Evolutionary conservation across 2,888 invertebrate genomes (phyloP).

Genomic region (Prosopocoilus inquinatus): DNA sequence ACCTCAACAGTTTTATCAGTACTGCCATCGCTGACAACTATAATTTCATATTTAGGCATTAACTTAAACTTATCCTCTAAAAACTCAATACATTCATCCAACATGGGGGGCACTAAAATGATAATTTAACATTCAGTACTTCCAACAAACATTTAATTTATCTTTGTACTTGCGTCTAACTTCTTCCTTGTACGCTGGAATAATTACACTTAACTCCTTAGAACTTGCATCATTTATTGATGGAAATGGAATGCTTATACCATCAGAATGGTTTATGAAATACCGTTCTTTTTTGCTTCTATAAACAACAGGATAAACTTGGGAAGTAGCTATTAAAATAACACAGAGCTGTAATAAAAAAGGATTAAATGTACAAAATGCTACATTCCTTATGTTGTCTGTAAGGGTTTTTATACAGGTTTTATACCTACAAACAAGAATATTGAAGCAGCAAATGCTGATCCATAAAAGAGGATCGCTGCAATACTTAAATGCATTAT

Average conservation of each 20-base stretch:
- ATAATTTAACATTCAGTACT: conserved; percentile 4
- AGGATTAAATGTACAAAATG: conserved; percentile 8
- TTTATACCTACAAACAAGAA: conserved; percentile 35
- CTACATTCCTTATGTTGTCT: background rate
- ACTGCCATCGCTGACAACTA: conserved; percentile 97
- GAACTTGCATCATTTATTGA: conserved; percentile 67
- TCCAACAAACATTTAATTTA: conserved; percentile 1
- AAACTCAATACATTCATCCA: conserved; percentile 84
- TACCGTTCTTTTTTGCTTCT: conserved; percentile 74
- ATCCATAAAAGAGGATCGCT: conserved; percentile 34
- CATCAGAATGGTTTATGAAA: conserved; percentile 64
- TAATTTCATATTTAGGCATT: conserved; percentile 78
- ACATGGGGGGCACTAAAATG: conserved; percentile 79
- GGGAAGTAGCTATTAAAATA: conserved; percentile 60
- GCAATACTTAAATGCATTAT: too few relatives aligned
- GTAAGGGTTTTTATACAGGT: background rate
- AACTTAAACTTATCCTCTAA: conserved; percentile 64
- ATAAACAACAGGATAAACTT: conserved; percentile 65
- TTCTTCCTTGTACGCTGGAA: conserved; percentile 98
- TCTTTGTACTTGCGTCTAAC: conserved; percentile 67
- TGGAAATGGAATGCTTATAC: conserved; percentile 64
- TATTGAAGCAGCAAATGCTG: conserved; percentile 34
- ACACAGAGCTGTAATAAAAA: conserved; percentile 58
- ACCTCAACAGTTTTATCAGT: conserved; percentile 81
- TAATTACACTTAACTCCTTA: conserved; percentile 82